These are phyloP conservation scores for Lasioglossum morio DNA, from an alignment of 2,888 invertebrate species.

Conservation along the genomic window DNA sequence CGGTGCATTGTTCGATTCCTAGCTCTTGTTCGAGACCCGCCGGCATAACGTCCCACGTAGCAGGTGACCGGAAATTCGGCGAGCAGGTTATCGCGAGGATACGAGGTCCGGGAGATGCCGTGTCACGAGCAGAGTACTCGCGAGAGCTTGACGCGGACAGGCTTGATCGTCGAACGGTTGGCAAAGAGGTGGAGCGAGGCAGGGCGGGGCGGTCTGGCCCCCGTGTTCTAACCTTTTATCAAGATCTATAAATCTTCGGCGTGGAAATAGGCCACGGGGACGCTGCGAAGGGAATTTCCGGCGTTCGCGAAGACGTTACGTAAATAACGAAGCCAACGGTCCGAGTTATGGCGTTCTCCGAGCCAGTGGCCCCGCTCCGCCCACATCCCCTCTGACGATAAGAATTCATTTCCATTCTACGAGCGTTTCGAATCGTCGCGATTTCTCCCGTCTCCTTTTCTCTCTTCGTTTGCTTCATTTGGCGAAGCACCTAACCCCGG, in stretches of 20 bases:
- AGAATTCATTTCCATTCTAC: conserved; percentile 50
- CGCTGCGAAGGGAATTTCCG: conserved; percentile 45
- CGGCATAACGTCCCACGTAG: conserved; percentile 28
- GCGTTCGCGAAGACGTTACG: conserved; percentile 31
- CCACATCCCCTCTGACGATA: conserved; percentile 26
- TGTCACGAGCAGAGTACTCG: conserved; percentile 5
- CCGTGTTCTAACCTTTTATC: conserved; percentile 38
- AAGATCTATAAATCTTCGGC: conserved; percentile 41
- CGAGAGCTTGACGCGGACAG: conserved; percentile 5
- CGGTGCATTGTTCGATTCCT: conserved; percentile 31
- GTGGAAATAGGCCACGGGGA: conserved; percentile 31
- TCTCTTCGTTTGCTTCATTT: conserved; percentile 36
- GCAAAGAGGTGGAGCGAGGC: background rate
- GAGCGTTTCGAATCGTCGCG: conserved; percentile 19
- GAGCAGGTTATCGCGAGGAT: conserved; percentile 4
- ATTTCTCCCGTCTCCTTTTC: conserved; percentile 14
- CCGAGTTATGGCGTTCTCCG: conserved; percentile 32
- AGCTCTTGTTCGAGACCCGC: conserved; percentile 24
- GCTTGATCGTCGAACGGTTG: conserved; percentile 12
- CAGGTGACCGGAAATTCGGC: conserved; percentile 35
- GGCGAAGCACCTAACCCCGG: background rate
- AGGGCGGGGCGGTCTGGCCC: background rate
- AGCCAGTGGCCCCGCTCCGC: background rate
- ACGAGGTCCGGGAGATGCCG: background rate
- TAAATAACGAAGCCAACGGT: conserved; percentile 49